Evolutionary conservation across 2,113 vertebrate genomes (phyloP).

Genomic region (Pelusios castaneus): DNA sequence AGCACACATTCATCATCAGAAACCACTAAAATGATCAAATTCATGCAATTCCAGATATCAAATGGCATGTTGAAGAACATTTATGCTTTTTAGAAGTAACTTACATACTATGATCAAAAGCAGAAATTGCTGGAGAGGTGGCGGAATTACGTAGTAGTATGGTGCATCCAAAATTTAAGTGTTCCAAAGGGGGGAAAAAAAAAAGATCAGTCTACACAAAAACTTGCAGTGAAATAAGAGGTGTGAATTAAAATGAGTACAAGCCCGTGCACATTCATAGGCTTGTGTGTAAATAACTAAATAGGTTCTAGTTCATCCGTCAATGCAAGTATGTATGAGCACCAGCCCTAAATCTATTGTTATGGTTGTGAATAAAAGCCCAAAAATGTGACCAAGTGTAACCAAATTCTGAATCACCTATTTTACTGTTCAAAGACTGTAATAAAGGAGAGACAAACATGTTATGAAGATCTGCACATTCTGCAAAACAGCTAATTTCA

Average conservation of each 20-base stretch:
- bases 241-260: not conserved
- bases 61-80: conserved; percentile 4
- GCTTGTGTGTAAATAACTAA: not conserved
- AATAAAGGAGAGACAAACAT: not conserved
- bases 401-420: not conserved
- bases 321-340: not conserved
- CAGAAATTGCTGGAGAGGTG: not conserved
- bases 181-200: not conserved
- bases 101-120: conserved; percentile 39
- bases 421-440: not conserved
- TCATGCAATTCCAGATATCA: not conserved
- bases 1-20: not conserved
- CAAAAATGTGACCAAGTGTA: not conserved
- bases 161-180: rapidly evolving
- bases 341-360: not conserved
- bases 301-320: not conserved
- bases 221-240: not conserved
- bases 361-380: not conserved
- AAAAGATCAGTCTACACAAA: not conserved
- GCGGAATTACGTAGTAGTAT: not conserved
- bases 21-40: not conserved
- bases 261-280: not conserved
- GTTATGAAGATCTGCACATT: not conserved
- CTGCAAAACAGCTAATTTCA: not conserved
- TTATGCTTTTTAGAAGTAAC: conserved; percentile 14